phyloP scores from a whole-genome alignment of 2,113 vertebrate genomes.

The Gnathonemus longibarbis region DNA sequence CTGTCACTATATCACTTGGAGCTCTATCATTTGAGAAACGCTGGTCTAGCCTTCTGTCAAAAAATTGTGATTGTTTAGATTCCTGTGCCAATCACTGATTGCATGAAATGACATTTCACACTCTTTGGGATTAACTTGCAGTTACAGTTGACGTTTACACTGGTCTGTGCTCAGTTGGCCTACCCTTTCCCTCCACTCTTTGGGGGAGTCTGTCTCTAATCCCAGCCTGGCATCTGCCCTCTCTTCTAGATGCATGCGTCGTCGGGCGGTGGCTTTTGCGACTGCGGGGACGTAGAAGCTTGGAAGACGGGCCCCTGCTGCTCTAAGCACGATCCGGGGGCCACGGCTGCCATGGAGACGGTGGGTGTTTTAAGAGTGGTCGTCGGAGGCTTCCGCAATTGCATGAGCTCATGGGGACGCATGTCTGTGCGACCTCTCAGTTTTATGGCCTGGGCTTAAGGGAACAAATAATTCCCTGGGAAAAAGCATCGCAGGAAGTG shows the following conservation, averaged over 20 bases:
- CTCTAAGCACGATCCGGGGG: conserved; percentile 76
- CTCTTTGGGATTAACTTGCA: not conserved
- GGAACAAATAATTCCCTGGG: conserved; percentile 25
- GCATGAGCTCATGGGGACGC: not conserved
- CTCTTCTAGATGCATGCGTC: conserved; percentile 85
- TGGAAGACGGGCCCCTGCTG: conserved; percentile 93
- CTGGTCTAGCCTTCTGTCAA: not conserved
- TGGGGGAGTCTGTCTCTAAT: not conserved
- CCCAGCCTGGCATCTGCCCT: conserved; percentile 14
- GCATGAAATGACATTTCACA: not conserved
- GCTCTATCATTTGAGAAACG: not conserved
- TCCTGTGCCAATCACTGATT: not conserved
- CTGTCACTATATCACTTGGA: too few species aligned
- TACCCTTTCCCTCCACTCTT: not conserved
- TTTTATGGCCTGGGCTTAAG: not conserved
- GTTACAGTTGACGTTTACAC: not conserved
- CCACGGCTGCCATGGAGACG: conserved; percentile 67
- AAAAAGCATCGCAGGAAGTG: conserved; percentile 33
- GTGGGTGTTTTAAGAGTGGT: conserved; percentile 52
- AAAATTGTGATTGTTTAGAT: not conserved
- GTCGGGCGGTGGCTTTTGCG: conserved; percentile 91
- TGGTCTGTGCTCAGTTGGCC: not conserved
- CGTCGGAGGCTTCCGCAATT: not conserved
- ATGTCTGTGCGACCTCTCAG: not conserved
- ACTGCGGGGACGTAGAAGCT: conserved; percentile 91